Evolutionary conservation across 2,888 invertebrate species (phyloP), one percentile per base, ranked within the genome.

Genomic region (Hyppa rectilinea): DNA sequence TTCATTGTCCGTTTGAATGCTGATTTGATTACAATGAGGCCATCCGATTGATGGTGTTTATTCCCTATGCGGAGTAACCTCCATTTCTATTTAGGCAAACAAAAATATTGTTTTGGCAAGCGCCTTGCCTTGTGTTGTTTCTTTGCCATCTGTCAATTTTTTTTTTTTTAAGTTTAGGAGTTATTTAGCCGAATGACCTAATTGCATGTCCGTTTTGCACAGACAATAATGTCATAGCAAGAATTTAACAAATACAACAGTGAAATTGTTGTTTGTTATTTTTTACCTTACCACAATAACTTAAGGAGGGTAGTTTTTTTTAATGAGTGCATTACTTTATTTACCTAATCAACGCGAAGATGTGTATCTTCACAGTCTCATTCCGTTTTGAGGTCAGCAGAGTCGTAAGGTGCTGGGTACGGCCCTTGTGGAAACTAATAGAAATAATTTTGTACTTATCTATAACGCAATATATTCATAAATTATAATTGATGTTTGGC

Each of bases 1-100:
- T 94, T 94, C 94, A 92, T 93, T 93, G 92, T 92, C 91, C 92
- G 83, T 89, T 89, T 88, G 83, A 90, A 90, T 90, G 87, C 83
- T 87, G 87, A 87, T 90, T 91, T 87, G 88, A 91, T 91, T 88
- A 92, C 90, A 92, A 92, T 91, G 87, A 91, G 89, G 89, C 87
- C 86, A 85, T 87, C 84, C 73, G 71, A 80, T 65, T 77, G 77
- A 84, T 86, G 78, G 82, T 81, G 81, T 83, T 85, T 80, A 82
- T 78, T 49, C 73, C 75, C 65, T 69, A 81, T 65, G 67, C 68
- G 60, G 69, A 52, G 26, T 69, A 64, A 69, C 71, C 78, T 83
- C 59, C 53, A 59, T 59, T 56, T 55, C 36, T 40, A 17, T 62
- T 59, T 49, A 40, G 50, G 50, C 4, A 43, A 49, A 56, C 31